Evolutionary conservation across 2,888 invertebrate species (phyloP).

Genomic region (Athrips mouffetella): DNA sequence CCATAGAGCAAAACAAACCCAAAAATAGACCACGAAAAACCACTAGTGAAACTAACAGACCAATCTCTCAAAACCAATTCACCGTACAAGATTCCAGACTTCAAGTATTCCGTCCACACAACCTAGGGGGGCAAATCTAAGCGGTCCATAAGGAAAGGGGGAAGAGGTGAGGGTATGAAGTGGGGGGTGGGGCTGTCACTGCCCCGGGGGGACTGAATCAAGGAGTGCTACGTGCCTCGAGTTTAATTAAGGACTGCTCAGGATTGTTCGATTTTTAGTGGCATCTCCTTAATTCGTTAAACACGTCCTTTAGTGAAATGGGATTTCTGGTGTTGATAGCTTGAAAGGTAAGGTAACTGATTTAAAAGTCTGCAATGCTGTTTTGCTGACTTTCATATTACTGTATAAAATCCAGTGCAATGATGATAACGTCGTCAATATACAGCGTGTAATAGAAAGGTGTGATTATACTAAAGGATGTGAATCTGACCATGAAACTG

Average conservation of each 20-base stretch:
- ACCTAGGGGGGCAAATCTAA: conserved; percentile 74
- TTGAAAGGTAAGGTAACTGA: not conserved
- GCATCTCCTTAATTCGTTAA: conserved; percentile 62
- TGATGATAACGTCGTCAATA: too few species aligned
- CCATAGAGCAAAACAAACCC: not conserved
- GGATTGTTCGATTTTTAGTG: conserved; percentile 74
- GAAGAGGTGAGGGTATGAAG: conserved; percentile 31
- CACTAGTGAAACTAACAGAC: conserved; percentile 55
- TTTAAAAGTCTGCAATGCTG: not conserved
- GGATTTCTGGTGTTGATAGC: conserved; percentile 12
- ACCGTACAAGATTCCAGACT: conserved; percentile 73
- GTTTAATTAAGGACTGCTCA: conserved; percentile 74
- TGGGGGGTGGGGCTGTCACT: conserved; percentile 41
- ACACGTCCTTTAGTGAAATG: conserved; percentile 32
- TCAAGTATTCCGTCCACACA: conserved; percentile 74
- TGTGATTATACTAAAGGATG: too few species aligned
- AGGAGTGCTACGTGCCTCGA: conserved; percentile 74
- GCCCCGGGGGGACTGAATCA: conserved; percentile 70
- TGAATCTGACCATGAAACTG: too few species aligned
- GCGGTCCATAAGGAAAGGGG: conserved; percentile 74
- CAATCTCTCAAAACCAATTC: conserved; percentile 74
- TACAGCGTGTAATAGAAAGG: too few species aligned
- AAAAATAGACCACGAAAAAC: conserved; percentile 15
- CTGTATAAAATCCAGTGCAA: too few species aligned
- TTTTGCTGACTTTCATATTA: too few species aligned